Percentiles rank a stretch among this genome's conserved stretches.
phyloP scores from a whole-genome alignment of 2,888 invertebrate species.

The Eupeodes latifasciatus region DNA sequence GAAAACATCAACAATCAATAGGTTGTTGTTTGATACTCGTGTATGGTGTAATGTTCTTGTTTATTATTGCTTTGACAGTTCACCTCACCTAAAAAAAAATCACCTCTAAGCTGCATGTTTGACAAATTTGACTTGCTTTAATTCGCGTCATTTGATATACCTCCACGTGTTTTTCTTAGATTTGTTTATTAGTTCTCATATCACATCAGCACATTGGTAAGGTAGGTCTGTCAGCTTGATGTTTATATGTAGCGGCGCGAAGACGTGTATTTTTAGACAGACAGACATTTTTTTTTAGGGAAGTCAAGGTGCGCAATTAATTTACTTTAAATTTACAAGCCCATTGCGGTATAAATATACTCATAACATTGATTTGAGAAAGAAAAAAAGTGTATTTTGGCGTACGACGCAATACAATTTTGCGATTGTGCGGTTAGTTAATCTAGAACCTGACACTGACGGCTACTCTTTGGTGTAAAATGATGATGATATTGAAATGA shows the following conservation, averaged over 20 bases:
- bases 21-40: neutral
- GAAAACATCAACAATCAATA: neutral
- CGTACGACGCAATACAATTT: constrained; percentile 31
- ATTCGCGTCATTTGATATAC: constrained; percentile 2
- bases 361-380: neutral
- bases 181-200: neutral
- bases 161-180: constrained; percentile 9
- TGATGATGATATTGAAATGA: neutral
- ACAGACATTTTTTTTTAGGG: neutral
- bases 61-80: neutral
- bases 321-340: neutral
- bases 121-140: neutral
- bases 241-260: neutral
- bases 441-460: constrained; percentile 7
- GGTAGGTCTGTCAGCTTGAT: constrained; percentile 8
- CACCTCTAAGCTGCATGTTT: neutral
- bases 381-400: constrained; percentile 10
- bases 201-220: neutral
- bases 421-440: constrained; percentile 18
- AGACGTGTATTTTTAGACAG: neutral
- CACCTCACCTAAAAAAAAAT: too few species aligned
- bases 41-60: neutral
- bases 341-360: neutral
- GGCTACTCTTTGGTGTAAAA: neutral
- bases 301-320: constrained; percentile 10